Conservation (phyloP, 2,113 vertebrate species). For the Haliaeetus leucogaster region DNA sequence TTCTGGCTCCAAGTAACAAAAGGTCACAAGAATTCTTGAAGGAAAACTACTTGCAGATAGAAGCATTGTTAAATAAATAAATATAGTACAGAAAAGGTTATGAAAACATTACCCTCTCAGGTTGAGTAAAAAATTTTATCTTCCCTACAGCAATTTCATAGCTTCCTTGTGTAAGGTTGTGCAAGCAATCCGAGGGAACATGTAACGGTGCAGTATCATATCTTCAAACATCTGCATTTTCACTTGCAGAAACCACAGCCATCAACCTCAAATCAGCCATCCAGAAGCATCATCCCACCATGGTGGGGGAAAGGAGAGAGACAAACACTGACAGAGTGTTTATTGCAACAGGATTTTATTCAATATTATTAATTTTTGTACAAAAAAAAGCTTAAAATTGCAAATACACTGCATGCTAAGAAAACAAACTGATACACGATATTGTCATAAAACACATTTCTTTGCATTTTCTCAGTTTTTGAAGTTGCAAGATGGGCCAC, state of each 20-base stretch:
- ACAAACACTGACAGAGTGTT: fast-evolving
- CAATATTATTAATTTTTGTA: neutral
- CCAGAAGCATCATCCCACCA: neutral
- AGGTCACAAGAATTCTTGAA: neutral
- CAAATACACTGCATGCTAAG: neutral
- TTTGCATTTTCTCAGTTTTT: slow-evolving; percentile 14
- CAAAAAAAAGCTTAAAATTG: neutral
- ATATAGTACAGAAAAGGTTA: neutral
- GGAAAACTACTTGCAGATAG: neutral
- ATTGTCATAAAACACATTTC: fast-evolving
- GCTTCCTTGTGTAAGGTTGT: neutral
- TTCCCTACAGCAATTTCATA: neutral
- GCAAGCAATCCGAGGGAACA: fast-evolving
- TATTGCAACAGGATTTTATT: neutral
- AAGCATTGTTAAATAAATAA: neutral
- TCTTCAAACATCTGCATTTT: no score
- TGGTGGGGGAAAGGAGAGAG: fast-evolving
- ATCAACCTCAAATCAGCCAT: fast-evolving
- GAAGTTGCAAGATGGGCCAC: slow-evolving; percentile 28
- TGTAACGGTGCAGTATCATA: fast-evolving
- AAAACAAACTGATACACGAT: neutral
- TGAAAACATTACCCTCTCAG: neutral
- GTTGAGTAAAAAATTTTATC: neutral
- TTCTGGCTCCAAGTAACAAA: neutral
- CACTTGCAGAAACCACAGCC: neutral